Base-by-base conservation (phyloP, 2,888 invertebrate genomes). In the Eumerus sabulonum region DNA sequence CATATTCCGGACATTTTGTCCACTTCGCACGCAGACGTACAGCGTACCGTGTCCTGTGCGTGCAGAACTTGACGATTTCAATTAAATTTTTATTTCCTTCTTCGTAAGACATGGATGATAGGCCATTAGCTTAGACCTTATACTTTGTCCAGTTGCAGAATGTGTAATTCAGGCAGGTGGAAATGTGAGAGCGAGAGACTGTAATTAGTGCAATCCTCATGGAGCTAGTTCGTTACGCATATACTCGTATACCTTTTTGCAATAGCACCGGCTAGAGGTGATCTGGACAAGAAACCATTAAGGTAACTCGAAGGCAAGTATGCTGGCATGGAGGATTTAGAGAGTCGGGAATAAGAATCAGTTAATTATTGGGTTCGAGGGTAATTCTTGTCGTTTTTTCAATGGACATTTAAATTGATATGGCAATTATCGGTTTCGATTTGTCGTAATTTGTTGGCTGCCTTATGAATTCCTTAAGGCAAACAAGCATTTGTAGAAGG, bases 61-160 rank as follows among this genome's bases (percentile, higher is more conserved):
- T 63, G 77, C 72, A 77, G 57, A 44, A 79, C 59, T 74, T 74
- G 74, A 74, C 68, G 68, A 79, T 73, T 79, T 79, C 74, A 79
- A 74, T 74, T 74, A 64, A 68, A 47, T 74, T 70, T 70, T 64
- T 79, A 68, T 67, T 73, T 68, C 50, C 42, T 59, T 59, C 47
- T 73, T 50, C 48, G 50, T 59, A 67, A 72, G 45, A 36, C 53
- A 12, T 12, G 16, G n/a, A 17, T 14, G 44, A 7, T 35, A 18
- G 14, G 35, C 27, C 27, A 27, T 27, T 16, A 16, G 38, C 35
- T 11, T 47, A 35, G 36, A 12, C 14, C 62, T 45, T 7, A 7
- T 27, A 27, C 7, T 27, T 27, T 27, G 27, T 27, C 27, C 27
- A 27, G 35, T 35, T 14, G 35, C 57, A 45, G 53, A 64, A 50